Base-by-base conservation (phyloP, 1,140 invertebrate genomes). In the Aphelenchoides fujianensis region DNA sequence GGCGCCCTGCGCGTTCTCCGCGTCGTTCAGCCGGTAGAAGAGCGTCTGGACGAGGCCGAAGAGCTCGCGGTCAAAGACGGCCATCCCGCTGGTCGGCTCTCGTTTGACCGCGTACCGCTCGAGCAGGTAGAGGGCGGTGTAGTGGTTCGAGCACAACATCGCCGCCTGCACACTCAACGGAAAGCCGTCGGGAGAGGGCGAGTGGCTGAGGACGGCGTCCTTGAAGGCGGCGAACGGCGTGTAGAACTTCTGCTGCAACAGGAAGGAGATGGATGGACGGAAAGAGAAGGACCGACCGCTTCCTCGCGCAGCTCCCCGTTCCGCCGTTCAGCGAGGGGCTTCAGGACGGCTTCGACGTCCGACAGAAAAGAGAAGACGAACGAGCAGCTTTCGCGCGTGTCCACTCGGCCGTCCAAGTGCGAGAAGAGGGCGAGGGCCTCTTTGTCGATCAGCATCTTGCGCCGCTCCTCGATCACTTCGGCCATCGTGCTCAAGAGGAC, bases 1-100 rank as follows among this genome's bases (percentile, higher is more conserved):
- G 16, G 63, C 63, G n/a, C 63, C 63, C 53, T 66, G 32, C 12
- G 31, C 53, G 7, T 66, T 66, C 16, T 66, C 63, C 12, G 31
- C 31, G n/a, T 66, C 63, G 16, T 66, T 12, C 23, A 66, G 16
- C 23, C 53, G 37, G 36, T 36, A 66, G 31, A 19, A 36, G 2
- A 66, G 1, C 16, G 19, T n/a, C n/a, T n/a, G n/a, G 34, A 59
- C 27, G 12, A 66, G 1, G n/a, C n/a, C 19, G 31, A 66, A 66
- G 12, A 66, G n/a, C 32, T 2, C 1, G 16, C 34, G 1, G 27
- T 66, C 34, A 30, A 36, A 66, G 32, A 34, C 32, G 12, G 34
- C 16, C 7, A 12, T 37, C 53, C 63, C 63, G 1, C 59, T n/a
- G 41, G 7, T 59, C 34, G 9, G n/a, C 19, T 66, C 63, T 66